Percentiles rank a stretch among this genome's conserved stretches.
Conservation (phyloP, 2,797 vertebrate genomes). For the Tympanoctomys barrerae region DNA sequence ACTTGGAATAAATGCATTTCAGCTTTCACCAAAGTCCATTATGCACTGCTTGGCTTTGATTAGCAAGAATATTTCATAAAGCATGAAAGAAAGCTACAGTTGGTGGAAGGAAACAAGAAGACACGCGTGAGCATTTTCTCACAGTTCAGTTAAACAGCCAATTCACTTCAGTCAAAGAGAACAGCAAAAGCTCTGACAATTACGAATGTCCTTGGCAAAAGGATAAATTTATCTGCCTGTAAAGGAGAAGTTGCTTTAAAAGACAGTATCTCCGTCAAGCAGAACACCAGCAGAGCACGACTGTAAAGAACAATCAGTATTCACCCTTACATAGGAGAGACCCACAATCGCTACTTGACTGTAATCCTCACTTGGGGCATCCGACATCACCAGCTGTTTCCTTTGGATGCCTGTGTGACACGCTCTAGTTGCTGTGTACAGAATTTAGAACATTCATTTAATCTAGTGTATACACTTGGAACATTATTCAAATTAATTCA, state of each 20-base stretch:
- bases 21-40: conserved; percentile 66
- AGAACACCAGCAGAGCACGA: conserved; percentile 70
- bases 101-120: conserved; percentile 54
- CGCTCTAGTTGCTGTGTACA: conserved; percentile 79
- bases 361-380: conserved; percentile 85
- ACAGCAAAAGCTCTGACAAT: conserved; percentile 70
- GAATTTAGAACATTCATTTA: conserved; percentile 80
- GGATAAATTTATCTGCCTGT: conserved; percentile 79
- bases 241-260: conserved; percentile 74
- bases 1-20: conserved; percentile 77
- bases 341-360: conserved; percentile 81
- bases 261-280: conserved; percentile 76
- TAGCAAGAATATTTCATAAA: conserved; percentile 64
- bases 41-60: conserved; percentile 71
- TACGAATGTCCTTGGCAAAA: conserved; percentile 77
- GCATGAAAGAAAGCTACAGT: not conserved
- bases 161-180: conserved; percentile 60
- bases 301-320: conserved; percentile 68
- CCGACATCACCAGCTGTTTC: conserved; percentile 86
- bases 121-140: not conserved
- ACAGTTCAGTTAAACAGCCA: conserved; percentile 70
- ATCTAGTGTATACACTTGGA: not conserved
- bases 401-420: conserved; percentile 73
- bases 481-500: conserved; percentile 39
- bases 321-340: conserved; percentile 77